Percentiles rank a stretch among this genome's conserved stretches.
phyloP scores from a whole-genome alignment of 1,140 invertebrate species.

The Hyles vespertilio region DNA sequence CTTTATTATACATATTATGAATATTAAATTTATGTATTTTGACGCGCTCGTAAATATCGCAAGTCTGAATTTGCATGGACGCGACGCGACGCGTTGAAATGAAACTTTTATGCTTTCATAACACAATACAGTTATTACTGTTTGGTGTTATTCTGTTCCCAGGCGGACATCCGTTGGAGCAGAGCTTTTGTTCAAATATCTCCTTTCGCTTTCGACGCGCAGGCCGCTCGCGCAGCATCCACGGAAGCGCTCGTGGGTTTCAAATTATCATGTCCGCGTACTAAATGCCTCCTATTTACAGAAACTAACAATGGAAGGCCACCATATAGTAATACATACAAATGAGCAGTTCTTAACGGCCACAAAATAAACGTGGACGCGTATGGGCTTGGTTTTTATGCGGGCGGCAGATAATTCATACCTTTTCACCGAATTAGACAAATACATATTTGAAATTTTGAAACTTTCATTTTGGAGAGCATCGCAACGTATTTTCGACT shows the following conservation, averaged over 20 bases:
- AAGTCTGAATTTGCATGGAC: neutral
- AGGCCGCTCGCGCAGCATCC: conserved; percentile 38
- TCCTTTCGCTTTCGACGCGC: conserved; percentile 52
- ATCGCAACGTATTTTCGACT: no score
- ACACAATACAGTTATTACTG: no score
- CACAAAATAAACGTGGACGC: no score
- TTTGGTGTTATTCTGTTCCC: no score
- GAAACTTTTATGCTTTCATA: conserved; percentile 16
- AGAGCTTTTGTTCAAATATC: conserved; percentile 34
- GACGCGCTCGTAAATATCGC: neutral
- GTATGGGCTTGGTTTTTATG: neutral
- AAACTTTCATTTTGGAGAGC: no score
- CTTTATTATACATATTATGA: conserved; percentile 2
- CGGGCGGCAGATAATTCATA: neutral
- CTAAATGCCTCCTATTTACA: conserved; percentile 54
- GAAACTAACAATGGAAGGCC: conserved; percentile 65
- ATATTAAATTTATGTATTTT: neutral
- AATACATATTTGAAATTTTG: no score
- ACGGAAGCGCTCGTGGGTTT: conserved; percentile 46
- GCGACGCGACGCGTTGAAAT: neutral
- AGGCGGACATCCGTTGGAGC: conserved; percentile 18
- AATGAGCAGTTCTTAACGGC: conserved; percentile 34
- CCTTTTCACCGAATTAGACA: no score
- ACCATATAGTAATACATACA: conserved; percentile 47
- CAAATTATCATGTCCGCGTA: conserved; percentile 57